Conservation (phyloP, 2,113 vertebrate species). For the Sceloporus undulatus region DNA sequence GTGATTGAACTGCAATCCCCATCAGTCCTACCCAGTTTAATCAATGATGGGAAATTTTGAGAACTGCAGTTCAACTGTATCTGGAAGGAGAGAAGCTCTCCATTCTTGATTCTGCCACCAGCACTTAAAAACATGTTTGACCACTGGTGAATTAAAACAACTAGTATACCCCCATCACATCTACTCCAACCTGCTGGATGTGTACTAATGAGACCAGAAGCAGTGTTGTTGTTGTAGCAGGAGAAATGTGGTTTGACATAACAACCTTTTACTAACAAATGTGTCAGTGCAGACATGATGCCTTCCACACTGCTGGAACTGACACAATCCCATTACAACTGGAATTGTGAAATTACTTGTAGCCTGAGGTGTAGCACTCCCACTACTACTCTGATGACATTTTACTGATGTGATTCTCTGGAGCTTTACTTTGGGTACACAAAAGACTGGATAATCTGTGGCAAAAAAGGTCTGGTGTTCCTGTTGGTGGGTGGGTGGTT, state of each 20-base stretch:
- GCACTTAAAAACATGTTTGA: no score
- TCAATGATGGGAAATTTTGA: no score
- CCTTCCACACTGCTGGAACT: not conserved
- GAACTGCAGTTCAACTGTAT: no score
- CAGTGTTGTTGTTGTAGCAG: not conserved
- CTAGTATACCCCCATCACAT: not conserved
- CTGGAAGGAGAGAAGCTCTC: no score
- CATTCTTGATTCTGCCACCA: no score
- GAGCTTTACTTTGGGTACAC: not conserved
- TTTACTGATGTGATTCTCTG: not conserved
- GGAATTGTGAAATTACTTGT: not conserved
- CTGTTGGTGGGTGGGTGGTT: not conserved
- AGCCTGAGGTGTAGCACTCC: not conserved
- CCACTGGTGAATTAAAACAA: no score
- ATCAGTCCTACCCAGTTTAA: no score
- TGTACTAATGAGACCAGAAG: conserved; percentile 25
- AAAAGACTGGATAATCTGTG: not conserved
- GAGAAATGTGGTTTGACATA: conserved; percentile 15
- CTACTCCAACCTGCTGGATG: not conserved
- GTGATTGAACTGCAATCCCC: no score
- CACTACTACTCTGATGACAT: not conserved
- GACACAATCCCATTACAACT: not conserved
- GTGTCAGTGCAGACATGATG: not conserved
- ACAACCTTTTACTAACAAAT: not conserved
- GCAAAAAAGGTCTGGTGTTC: not conserved